Percentiles rank a stretch among this genome's conserved stretches.
Evolutionary conservation across 2,113 vertebrate genomes (phyloP).

Genomic region (Triplophysa rosa): DNA sequence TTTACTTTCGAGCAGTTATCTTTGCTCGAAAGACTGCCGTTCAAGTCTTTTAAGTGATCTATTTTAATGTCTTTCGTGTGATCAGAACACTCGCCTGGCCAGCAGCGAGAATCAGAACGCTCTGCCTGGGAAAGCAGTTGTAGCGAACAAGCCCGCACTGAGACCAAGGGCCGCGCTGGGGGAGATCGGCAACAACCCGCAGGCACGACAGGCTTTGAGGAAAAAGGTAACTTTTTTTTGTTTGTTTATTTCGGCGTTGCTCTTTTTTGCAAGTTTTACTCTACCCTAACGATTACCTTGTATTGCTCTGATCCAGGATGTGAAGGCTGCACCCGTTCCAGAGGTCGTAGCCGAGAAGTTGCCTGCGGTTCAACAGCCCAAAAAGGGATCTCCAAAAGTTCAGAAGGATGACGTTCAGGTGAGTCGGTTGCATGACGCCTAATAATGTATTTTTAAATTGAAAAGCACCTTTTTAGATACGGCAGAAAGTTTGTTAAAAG

Average conservation of each 20-base stretch:
- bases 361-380: not conserved
- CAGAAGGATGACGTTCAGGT: conserved; percentile 58
- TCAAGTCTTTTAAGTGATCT: not conserved
- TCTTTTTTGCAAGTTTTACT: too few species aligned
- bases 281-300: not conserved
- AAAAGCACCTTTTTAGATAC: too few species aligned
- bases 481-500: too few species aligned
- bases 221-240: conserved; percentile 73
- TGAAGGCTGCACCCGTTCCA: conserved; percentile 53
- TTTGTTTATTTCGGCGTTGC: not conserved
- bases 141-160: conserved; percentile 51
- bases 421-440: not conserved
- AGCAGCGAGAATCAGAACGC: conserved; percentile 70
- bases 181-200: conserved; percentile 73
- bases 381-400: conserved; percentile 53
- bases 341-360: conserved; percentile 62
- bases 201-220: conserved; percentile 51
- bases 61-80: not conserved
- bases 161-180: conserved; percentile 72
- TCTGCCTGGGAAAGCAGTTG: conserved; percentile 61
- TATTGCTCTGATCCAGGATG: conserved; percentile 46
- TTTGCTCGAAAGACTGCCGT: too few species aligned
- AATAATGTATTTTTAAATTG: too few species aligned
- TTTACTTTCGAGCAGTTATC: too few species aligned
- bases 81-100: conserved; percentile 73